Base-by-base conservation (phyloP, 2,888 invertebrate genomes). In the Argyresthia goedartella region DNA sequence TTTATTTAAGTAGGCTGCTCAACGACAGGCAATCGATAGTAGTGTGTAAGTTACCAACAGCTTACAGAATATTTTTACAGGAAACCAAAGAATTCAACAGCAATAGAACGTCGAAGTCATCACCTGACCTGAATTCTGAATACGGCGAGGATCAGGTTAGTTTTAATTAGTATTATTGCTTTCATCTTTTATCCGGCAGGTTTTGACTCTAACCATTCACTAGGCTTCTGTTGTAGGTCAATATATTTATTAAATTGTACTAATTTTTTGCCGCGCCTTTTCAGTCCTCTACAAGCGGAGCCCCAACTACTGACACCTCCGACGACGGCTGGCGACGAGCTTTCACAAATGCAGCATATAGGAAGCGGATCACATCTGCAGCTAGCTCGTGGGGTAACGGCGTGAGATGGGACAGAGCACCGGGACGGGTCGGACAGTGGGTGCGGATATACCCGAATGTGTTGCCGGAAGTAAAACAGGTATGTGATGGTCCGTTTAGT, bases 381-480 rank as follows among this genome's bases (percentile, higher is more conserved):
- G 76, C 81, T 0, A 80, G 82, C 58, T 61, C 81, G 8, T 93
- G 93, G 93, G 92, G 92, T 41, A 93, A 93, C 60, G 93, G 92
- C 1, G 88, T 89, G 53, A 88, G 92, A 58, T 93, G 93, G 93
- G 87, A 87, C 59, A 78, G 85, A 42, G 89, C 92, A 0, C 88
- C 88, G 7, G 80, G 87, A 1, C 79, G 85, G 13, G 91, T 93
- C 55, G 95, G 95, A 0, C 91, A 92, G 43, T 95, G 95, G 93
- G 89, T 92, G 45, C 81, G 94, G 57, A 89, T 93, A 54, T 95
- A 92, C 76, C 95, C 95, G 0, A 84, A 85, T 54, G 65, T 69
- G 0, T 57, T 81, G 51, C 75, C 81, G 0, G 64, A 64, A 10
- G 73, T 78, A 25, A 76, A 82, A 51, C 78, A 78, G 64, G 82